Conservation (phyloP, 2,113 vertebrate genomes). For the Hypocryptadius cinnamomeus region DNA sequence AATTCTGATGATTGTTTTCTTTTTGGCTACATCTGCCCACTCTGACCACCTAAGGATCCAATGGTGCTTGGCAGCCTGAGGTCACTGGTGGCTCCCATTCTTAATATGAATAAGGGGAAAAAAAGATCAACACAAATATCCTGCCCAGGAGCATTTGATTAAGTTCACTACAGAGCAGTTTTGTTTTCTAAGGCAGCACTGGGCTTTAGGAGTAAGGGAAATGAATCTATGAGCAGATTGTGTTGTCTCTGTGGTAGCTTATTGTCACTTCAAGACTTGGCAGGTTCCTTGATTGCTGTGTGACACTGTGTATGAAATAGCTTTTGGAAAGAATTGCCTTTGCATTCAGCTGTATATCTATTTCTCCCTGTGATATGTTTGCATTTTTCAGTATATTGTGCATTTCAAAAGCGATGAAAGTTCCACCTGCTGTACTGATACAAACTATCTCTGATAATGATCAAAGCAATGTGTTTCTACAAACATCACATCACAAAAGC, state of each 20-base stretch:
- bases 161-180: slow-evolving; percentile 3
- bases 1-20: not conserved
- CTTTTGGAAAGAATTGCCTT: slow-evolving; percentile 18
- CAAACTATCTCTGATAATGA: not conserved
- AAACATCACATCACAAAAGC: not conserved
- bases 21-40: not conserved
- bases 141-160: not conserved
- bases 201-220: not conserved
- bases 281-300: slow-evolving; percentile 31
- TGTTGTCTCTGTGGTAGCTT: slow-evolving; percentile 45
- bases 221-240: slow-evolving; percentile 45
- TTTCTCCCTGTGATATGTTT: not conserved
- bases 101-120: not conserved
- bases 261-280: slow-evolving; percentile 43
- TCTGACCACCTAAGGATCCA: not conserved
- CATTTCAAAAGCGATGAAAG: not conserved
- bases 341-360: not conserved
- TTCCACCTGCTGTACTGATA: not conserved
- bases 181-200: slow-evolving; percentile 29
- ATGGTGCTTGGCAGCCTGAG: not conserved
- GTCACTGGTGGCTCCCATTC: not conserved
- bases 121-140: not conserved
- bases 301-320: slow-evolving; percentile 6
- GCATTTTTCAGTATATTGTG: not conserved
- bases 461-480: not conserved